Percentiles rank a stretch among this genome's conserved stretches.
Evolutionary conservation across 2,888 invertebrate species (phyloP).

Genomic region (Galerucella nymphaeae): DNA sequence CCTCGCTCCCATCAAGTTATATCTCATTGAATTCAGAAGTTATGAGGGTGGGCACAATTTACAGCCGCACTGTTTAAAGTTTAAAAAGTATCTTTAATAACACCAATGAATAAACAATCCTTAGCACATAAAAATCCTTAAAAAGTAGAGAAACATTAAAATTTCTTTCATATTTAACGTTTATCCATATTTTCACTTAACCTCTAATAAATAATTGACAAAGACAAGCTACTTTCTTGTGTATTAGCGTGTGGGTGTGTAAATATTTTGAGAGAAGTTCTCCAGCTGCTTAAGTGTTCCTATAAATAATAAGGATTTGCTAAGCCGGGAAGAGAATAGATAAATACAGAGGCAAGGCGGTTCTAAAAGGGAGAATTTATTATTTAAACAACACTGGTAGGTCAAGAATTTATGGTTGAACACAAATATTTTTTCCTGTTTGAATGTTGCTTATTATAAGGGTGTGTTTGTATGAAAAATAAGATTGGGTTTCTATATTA

Average conservation of each 20-base stretch:
- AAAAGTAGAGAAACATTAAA: not conserved
- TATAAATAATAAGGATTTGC: conserved; percentile 33
- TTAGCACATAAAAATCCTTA: not conserved
- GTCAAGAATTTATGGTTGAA: conserved; percentile 25
- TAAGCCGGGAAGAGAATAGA: conserved; percentile 19
- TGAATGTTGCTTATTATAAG: not conserved
- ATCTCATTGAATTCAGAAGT: too few species aligned
- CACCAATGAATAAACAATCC: not conserved
- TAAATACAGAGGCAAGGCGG: conserved; percentile 9
- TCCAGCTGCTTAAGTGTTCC: conserved; percentile 33
- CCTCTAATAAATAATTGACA: conserved; percentile 14
- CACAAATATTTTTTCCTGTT: not conserved
- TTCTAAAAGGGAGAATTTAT: conserved; percentile 28
- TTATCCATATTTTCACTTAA: conserved; percentile 12
- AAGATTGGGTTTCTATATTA: too few species aligned
- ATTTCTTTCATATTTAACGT: not conserved
- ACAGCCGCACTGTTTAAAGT: too few species aligned
- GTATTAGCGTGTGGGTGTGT: conserved; percentile 21
- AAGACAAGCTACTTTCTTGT: conserved; percentile 17
- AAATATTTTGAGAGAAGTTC: conserved; percentile 23
- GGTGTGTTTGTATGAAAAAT: not conserved
- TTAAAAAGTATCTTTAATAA: not conserved
- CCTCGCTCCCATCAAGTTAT: too few species aligned
- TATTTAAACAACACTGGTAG: conserved; percentile 29
- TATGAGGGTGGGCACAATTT: too few species aligned